These are phyloP conservation scores for Corythornis cristatus DNA, from an alignment of 2,113 vertebrate species.

Conservation along the genomic window DNA sequence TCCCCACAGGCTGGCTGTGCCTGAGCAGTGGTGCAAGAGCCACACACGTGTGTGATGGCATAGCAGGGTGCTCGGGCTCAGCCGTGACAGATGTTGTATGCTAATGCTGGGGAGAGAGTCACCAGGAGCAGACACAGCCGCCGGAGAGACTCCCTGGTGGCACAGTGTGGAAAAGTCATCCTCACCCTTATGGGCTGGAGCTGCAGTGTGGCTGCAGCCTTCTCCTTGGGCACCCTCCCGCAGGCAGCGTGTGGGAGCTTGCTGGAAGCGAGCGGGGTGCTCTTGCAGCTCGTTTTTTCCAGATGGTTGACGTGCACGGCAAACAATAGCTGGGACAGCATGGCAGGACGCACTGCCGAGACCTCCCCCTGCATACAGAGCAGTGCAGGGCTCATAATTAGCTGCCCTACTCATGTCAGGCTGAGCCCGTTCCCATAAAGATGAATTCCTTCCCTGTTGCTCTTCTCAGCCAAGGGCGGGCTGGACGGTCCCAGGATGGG, in stretches of 20 bases:
- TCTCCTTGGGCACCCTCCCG: neutral
- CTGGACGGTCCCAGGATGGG: neutral
- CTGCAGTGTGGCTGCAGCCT: accelerated
- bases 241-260: accelerated
- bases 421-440: neutral
- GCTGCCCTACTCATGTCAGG: neutral
- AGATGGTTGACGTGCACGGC: neutral
- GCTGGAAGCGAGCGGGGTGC: neutral
- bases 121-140: neutral
- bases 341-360: neutral
- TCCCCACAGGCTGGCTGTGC: accelerated
- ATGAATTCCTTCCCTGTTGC: neutral
- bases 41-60: accelerated
- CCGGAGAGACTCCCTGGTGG: neutral
- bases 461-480: neutral
- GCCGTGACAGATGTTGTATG: neutral
- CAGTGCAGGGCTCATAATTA: neutral
- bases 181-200: accelerated
- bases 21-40: accelerated
- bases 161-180: accelerated
- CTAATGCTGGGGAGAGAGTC: neutral
- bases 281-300: neutral
- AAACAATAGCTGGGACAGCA: slow-evolving; percentile 8
- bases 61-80: accelerated
- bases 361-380: slow-evolving; percentile 28